A percentile compares a stretch with the other conserved stretches of the same genome.
phyloP scores from a whole-genome alignment of 2,888 invertebrate genomes.

The Trypoxylon attenuatum region DNA sequence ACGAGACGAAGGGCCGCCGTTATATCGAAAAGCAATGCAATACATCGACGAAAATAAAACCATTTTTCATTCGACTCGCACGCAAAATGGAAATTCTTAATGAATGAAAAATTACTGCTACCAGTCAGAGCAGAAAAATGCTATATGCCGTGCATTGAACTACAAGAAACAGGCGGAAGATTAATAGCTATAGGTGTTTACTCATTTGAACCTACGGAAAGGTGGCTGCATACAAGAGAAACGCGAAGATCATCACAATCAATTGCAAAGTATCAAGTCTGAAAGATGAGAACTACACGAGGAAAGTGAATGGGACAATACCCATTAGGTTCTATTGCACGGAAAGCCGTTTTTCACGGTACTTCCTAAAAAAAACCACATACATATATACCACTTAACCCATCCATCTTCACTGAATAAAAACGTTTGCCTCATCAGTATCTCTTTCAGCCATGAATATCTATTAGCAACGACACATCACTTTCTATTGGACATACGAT shows the following conservation, averaged over 20 bases:
- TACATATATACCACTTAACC: background rate
- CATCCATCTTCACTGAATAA: background rate
- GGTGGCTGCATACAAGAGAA: background rate
- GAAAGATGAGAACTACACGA: background rate
- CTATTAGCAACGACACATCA: background rate
- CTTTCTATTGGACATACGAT: background rate
- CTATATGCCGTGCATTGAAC: background rate
- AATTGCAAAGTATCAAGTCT: too few species aligned
- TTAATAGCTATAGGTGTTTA: background rate
- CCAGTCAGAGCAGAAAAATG: slow-evolving; percentile 1
- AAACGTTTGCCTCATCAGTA: background rate
- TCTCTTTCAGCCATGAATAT: background rate
- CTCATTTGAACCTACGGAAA: background rate
- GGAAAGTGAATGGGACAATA: background rate
- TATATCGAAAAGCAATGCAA: slow-evolving; percentile 25
- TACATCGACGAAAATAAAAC: slow-evolving; percentile 31
- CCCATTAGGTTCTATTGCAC: background rate
- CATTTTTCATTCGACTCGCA: slow-evolving; percentile 41
- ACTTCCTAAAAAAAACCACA: background rate
- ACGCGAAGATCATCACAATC: too few species aligned
- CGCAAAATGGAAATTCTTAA: slow-evolving; percentile 40
- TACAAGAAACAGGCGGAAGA: background rate
- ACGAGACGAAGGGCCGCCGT: slow-evolving; percentile 53
- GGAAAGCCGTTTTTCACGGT: background rate
- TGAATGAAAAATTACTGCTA: slow-evolving; percentile 41